Percentiles rank a stretch among this genome's conserved stretches.
These are phyloP conservation scores for Morelia viridis DNA, from an alignment of 2,797 vertebrate species.

Conservation along the genomic window DNA sequence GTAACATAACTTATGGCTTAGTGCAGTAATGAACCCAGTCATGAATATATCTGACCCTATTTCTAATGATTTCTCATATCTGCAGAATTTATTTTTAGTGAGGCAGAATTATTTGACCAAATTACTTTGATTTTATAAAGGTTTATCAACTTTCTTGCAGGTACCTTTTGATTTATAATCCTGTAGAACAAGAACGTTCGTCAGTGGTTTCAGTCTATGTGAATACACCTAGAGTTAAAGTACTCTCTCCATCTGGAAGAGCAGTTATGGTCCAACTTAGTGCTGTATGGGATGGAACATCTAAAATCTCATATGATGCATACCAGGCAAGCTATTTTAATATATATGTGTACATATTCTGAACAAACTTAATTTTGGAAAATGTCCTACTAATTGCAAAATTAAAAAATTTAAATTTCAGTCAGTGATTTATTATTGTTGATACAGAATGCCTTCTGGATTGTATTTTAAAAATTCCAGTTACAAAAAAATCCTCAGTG, in stretches of 20 bases:
- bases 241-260: conserved; percentile 75
- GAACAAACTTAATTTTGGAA: background rate
- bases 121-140: conserved; percentile 9
- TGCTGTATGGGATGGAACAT: conserved; percentile 82
- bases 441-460: background rate
- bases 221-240: conserved; percentile 72
- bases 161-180: conserved; percentile 83
- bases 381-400: background rate
- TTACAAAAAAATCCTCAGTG: background rate
- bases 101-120: background rate
- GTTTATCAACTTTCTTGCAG: conserved; percentile 70
- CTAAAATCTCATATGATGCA: conserved; percentile 69
- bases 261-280: conserved; percentile 79
- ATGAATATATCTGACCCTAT: conserved; percentile 26
- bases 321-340: conserved; percentile 80
- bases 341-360: conserved; percentile 9
- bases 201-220: conserved; percentile 79
- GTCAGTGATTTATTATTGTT: background rate
- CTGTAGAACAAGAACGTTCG: conserved; percentile 80
- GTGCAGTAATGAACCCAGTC: background rate
- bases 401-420: background rate
- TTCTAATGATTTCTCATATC: conserved; percentile 51
- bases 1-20: background rate
- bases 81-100: conserved; percentile 40
- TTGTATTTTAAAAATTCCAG: background rate